Base-by-base conservation (phyloP, 1,140 invertebrate genomes). In the Drosophila yakuba region DNA sequence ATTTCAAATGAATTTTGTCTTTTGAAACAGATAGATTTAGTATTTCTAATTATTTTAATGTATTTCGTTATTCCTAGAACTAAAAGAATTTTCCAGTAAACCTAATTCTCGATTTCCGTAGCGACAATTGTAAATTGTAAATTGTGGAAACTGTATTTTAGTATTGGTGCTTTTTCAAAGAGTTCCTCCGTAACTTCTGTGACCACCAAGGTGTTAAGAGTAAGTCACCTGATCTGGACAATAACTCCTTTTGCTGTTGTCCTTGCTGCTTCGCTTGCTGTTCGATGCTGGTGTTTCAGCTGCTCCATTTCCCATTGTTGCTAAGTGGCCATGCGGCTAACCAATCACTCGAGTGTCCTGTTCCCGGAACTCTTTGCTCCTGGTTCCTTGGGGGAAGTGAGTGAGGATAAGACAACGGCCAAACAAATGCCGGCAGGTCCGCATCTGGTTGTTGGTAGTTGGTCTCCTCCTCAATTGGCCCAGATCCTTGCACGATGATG, bases 291-390 rank as follows among this genome's bases (percentile, higher is more conserved):
- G 17, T 69, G 47, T 28, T 75, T 56, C 52, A 75, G 64, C 38
- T 64, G 73, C 51, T 62, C 51, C 43, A 52, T 51, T 57, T 84
- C 67, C 38, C 52, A 57, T 28, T 58, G n/a, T 43, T 36, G 58
- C 25, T 67, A 76, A 83, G 75, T 84, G 80, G 81, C 66, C 66
- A 43, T 80, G 80, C 78, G 80, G 77, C 78, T 84, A 78, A 76
- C 80, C 81, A 78, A 76, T 82, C 81, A 83, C 56, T 75, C 47
- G 58, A 75, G 50, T 44, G 78, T 51, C 48, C 32, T 51, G 61
- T 20, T 35, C n/a, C 35, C 28, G 5, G 14, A 15, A 10, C n/a
- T 28, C 36, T 28, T n/a, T 11, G 12, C 15, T 17, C 12, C 25
- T 36, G 17, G 25, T 11, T 32, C 32, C 32, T 10, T 2, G n/a